phyloP scores from a whole-genome alignment of 2,113 vertebrate species.

The Fregata magnificens region DNA sequence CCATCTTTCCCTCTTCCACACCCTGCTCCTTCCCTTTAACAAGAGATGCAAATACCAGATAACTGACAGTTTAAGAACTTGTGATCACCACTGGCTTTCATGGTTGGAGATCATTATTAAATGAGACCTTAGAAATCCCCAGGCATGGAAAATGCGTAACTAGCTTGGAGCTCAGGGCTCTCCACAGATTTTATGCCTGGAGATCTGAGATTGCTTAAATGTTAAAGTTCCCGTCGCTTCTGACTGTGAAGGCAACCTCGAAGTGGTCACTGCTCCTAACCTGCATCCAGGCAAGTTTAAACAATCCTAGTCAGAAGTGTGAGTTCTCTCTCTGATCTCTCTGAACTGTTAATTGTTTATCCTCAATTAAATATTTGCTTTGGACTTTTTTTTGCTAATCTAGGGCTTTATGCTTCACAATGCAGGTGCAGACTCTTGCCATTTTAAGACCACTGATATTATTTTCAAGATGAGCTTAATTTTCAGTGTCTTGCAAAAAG shows the following conservation, averaged over 20 bases:
- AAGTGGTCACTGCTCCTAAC: background rate
- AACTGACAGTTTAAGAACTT: background rate
- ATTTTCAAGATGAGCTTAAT: background rate
- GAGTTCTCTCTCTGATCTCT: slow-evolving; percentile 3
- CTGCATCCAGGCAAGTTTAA: background rate
- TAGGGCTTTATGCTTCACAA: background rate
- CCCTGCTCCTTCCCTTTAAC: background rate
- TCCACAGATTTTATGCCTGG: background rate
- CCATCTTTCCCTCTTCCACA: background rate
- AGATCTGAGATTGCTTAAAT: background rate
- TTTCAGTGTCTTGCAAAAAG: background rate
- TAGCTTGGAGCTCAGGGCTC: background rate
- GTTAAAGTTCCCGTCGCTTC: background rate
- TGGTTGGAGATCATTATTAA: background rate
- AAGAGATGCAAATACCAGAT: slow-evolving; percentile 18
- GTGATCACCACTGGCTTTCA: slow-evolving; percentile 5
- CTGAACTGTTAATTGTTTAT: slow-evolving; percentile 18
- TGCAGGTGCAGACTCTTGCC: background rate
- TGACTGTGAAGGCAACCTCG: background rate
- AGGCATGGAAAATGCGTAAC: background rate
- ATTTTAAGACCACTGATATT: background rate
- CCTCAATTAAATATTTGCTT: slow-evolving; percentile 45
- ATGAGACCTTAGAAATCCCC: background rate
- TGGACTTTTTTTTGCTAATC: slow-evolving; percentile 31
- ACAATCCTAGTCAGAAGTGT: background rate